Percentiles rank a stretch among this genome's conserved stretches.
Conservation (phyloP, 1,140 invertebrate genomes). For the Tyrophagus putrescentiae region DNA sequence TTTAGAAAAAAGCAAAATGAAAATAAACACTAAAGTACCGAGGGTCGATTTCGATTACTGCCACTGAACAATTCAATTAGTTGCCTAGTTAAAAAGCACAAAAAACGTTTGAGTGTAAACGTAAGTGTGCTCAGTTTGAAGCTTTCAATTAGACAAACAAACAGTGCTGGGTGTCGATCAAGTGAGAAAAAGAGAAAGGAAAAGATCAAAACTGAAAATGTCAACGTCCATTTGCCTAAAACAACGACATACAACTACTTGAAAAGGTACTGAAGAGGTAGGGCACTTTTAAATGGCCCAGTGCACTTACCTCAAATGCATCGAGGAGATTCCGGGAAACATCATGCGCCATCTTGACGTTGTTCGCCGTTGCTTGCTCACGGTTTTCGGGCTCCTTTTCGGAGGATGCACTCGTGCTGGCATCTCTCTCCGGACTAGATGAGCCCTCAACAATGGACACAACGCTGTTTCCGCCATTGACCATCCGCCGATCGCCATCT, state of each 20-base stretch:
- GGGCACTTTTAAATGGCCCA: not conserved
- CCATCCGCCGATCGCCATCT: conserved; percentile 13
- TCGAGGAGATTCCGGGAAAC: not conserved
- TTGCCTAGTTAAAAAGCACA: too few relatives aligned
- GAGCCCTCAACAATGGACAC: conserved; percentile 7
- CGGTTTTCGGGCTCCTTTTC: not conserved
- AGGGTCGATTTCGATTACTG: too few relatives aligned
- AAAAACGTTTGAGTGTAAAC: too few relatives aligned
- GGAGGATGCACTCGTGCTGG: not conserved
- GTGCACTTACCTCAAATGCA: conserved; percentile 3
- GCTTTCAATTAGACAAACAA: too few relatives aligned
- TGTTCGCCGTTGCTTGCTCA: not conserved
- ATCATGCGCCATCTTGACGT: not conserved
- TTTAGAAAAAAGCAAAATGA: too few relatives aligned
- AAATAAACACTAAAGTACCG: too few relatives aligned
- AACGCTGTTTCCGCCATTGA: not conserved
- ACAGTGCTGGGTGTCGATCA: too few relatives aligned
- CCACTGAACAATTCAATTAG: too few relatives aligned
- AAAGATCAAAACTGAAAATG: not conserved
- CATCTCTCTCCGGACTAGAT: not conserved
- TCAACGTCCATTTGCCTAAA: too few relatives aligned
- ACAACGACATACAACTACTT: too few relatives aligned
- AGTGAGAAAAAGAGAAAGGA: not conserved
- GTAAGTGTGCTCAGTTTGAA: too few relatives aligned
- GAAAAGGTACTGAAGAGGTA: too few relatives aligned